Base-by-base conservation (phyloP, 2,113 vertebrate species). In the Limnothrissa miodon region DNA sequence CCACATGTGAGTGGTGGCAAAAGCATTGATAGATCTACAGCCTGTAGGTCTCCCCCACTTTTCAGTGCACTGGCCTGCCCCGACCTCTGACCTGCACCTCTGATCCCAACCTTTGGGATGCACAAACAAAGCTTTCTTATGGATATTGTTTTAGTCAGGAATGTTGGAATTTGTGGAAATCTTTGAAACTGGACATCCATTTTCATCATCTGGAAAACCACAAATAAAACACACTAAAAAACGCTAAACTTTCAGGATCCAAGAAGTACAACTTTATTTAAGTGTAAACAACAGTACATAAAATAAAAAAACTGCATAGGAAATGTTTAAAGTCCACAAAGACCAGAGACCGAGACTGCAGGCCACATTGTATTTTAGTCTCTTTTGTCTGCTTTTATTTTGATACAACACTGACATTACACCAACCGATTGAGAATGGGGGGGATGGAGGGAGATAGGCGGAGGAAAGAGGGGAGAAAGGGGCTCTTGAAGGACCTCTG, bases 281-380 rank as follows among this genome's bases (percentile, higher is more conserved):
- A 95, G 94, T 95, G 95, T 96, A 94, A 96, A 95, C 93, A 96
- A 96, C 95, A 84, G 93, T 94, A 95, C 94, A 90, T 95, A 94
- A 94, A 94, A 95, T 74, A 83, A 95, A 95, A n/a, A 95, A 95
- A 94, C 95, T 96, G 96, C 96, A 96, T 96, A 97, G 96, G 94
- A 96, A 96, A 95, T 95, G 95, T 96, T 97, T 97, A 96, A 96
- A 96, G 96, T 96, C 95, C 95, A 97, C 89, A 95, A 94, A 95
- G 95, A 96, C 94, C 92, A 87, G 90, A 94, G 90, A 95, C 95
- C 94, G 94, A 95, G 95, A 95, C 95, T 95, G 93, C 90, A 90
- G 86, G 95, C 94, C 91, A 94, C 95, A 92, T 83, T 39, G 93
- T 91, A 92, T 93, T 92, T 91, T 93, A 90, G 83, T 94, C 95